Conservation (phyloP, 2,888 invertebrate genomes). For the Latrodectus elegans region DNA sequence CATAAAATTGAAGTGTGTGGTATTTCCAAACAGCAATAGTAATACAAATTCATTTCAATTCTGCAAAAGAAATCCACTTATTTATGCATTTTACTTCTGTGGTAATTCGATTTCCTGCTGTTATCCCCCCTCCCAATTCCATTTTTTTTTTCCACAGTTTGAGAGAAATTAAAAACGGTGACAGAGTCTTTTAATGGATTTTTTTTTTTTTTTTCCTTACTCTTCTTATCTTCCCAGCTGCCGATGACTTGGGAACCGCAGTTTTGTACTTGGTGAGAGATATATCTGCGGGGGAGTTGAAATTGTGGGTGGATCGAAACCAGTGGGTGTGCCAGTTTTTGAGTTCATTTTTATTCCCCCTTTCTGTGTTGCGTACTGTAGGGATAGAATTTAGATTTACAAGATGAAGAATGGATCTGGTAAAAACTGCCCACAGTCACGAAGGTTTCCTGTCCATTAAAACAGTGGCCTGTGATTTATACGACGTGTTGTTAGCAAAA, state of each 20-base stretch:
- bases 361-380: background rate
- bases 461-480: constrained; percentile 7
- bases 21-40: too few relatives aligned
- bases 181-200: background rate
- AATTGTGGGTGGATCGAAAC: background rate
- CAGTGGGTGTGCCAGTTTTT: background rate
- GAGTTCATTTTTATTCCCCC: background rate
- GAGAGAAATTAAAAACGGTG: background rate
- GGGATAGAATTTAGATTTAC: constrained; percentile 1
- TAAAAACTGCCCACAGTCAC: constrained; percentile 43
- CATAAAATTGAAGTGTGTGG: too few relatives aligned
- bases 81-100: too few relatives aligned
- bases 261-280: background rate
- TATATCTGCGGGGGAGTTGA: background rate
- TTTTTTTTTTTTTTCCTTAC: background rate
- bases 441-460: constrained; percentile 14
- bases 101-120: background rate
- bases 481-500: background rate
- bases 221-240: background rate
- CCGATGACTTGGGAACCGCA: background rate
- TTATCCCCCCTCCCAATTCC: background rate
- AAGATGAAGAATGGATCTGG: constrained; percentile 28
- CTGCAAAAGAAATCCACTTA: background rate
- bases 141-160: constrained; percentile 6
- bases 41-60: background rate